Conservation (phyloP, 2,797 vertebrate species). For the Luscinia megarhynchos region DNA sequence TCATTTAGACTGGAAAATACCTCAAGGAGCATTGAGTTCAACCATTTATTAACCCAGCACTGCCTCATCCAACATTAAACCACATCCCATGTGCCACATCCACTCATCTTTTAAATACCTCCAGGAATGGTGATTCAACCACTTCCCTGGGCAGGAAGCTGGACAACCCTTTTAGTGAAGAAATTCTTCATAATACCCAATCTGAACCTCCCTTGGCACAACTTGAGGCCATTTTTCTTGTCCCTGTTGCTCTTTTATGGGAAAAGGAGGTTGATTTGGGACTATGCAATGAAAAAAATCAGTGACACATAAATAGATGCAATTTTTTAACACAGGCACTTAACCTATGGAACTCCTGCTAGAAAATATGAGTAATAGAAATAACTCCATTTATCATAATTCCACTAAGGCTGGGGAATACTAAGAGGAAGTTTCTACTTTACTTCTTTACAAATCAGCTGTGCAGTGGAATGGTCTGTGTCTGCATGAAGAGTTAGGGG, state of each 20-base stretch:
- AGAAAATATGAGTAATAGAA: not conserved
- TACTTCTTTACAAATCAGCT: not conserved
- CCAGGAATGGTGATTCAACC: not conserved
- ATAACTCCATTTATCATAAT: not conserved
- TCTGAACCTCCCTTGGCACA: not conserved
- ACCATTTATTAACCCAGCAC: not conserved
- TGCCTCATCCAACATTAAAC: not conserved
- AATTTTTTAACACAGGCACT: not conserved
- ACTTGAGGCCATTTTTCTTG: not conserved
- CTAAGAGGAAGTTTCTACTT: not conserved
- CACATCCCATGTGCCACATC: not conserved
- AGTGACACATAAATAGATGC: not conserved
- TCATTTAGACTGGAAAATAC: not conserved
- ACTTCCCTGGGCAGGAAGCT: not conserved
- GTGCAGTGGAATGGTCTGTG: not conserved
- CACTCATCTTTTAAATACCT: not conserved
- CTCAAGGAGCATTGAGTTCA: fast-evolving
- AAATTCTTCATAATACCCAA: not conserved
- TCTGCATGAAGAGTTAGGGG: not conserved
- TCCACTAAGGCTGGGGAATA: not conserved
- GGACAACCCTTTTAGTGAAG: not conserved
- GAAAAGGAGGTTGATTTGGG: not conserved
- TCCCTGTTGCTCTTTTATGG: not conserved
- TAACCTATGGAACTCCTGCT: not conserved
- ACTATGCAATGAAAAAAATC: not conserved